Evolutionary conservation across 2,888 invertebrate species (phyloP).

Genomic region (Diadegma fenestrale): DNA sequence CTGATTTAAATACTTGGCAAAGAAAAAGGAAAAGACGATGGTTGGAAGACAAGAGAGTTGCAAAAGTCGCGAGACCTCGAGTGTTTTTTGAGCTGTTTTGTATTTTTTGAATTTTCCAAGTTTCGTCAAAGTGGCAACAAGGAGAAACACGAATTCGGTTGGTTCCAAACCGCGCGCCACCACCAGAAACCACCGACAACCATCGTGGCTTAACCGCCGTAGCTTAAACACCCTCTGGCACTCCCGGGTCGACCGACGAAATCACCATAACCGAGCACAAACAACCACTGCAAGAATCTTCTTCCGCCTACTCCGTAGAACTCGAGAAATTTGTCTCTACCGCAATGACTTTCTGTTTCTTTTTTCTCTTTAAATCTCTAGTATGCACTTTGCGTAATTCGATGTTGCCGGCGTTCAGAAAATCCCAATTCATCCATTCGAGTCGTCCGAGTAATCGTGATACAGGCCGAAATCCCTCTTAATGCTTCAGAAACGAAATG

Average conservation of each 20-base stretch:
- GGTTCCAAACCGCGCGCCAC: constrained; percentile 70
- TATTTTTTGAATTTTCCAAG: neutral
- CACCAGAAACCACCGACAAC: constrained; percentile 70
- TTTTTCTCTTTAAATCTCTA: neutral
- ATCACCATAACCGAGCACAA: constrained; percentile 57
- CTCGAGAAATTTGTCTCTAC: neutral
- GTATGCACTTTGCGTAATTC: neutral
- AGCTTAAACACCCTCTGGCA: constrained; percentile 47
- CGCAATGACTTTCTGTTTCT: neutral
- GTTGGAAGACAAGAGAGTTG: constrained; percentile 12
- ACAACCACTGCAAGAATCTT: constrained; percentile 3
- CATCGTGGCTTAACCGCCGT: constrained; percentile 70
- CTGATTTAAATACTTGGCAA: neutral
- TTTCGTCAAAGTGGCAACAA: constrained; percentile 27
- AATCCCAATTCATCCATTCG: neutral
- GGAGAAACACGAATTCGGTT: constrained; percentile 11
- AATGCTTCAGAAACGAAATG: neutral
- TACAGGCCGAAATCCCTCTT: constrained; percentile 9
- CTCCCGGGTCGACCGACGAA: constrained; percentile 50
- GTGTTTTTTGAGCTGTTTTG: neutral
- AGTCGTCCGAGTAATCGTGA: neutral
- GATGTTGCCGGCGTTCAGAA: neutral
- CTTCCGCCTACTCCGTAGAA: neutral
- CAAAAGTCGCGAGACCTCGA: neutral
- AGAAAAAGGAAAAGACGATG: neutral